phyloP scores from a whole-genome alignment of 2,888 invertebrate species.

The Vesta saturnalis region DNA sequence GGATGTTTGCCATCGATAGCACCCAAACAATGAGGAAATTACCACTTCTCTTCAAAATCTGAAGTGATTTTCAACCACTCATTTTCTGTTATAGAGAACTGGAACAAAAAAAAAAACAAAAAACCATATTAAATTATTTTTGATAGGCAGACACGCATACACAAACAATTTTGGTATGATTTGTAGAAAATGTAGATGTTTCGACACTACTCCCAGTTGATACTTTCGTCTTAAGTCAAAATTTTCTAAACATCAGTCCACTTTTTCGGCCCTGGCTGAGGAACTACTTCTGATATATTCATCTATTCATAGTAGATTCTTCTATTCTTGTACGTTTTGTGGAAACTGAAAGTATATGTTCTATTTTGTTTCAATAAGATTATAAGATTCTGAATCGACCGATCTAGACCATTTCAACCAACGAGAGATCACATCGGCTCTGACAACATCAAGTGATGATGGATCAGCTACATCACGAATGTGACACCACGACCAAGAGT shows the following conservation, averaged over 20 bases:
- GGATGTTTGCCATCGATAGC: background rate
- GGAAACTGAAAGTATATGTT: no score
- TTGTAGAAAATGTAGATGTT: no score
- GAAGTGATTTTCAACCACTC: background rate
- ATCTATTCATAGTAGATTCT: no score
- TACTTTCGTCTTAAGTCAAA: no score
- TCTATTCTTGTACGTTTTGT: no score
- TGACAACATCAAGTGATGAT: background rate
- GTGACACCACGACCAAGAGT: background rate
- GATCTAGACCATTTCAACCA: no score
- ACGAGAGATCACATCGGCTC: background rate
- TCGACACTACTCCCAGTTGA: no score
- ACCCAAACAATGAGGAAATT: background rate
- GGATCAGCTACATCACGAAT: background rate
- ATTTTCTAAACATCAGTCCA: no score
- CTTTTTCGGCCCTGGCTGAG: background rate
- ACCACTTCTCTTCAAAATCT: background rate
- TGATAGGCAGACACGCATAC: background rate
- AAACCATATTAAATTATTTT: background rate
- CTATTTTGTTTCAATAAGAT: background rate
- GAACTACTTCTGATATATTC: background rate
- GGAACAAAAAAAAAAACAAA: background rate
- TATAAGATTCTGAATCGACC: background rate
- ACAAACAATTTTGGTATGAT: background rate
- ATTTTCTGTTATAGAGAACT: background rate